Evolutionary conservation across 2,797 vertebrate genomes (phyloP), one percentile per base, ranked within the genome.

Genomic region (Pogoniulus pusillus): DNA sequence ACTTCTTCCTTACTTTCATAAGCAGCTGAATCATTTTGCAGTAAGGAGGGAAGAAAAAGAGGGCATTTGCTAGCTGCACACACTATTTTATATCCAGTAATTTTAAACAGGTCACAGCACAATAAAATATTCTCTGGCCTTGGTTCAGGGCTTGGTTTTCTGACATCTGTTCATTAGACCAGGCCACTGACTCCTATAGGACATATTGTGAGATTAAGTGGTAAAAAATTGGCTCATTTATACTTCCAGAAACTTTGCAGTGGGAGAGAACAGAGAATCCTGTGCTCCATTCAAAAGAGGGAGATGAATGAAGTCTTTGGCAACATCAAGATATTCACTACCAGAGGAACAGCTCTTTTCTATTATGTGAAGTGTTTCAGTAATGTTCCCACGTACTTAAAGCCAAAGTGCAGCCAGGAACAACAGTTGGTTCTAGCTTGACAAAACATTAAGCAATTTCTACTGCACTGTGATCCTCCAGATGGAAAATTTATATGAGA

Each of bases 371-470:
- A 97, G 92, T 0, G 51, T 88, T 93, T 93, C 71, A 92, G 93
- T 80, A 96, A 93, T 87, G 93, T 98, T 98, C 97, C 97, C 97
- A 98, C 76, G 96, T 96, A 97, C 97, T 96, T 90, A 86, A 63
- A 95, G 94, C 84, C 45, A 66, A 95, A 97, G 97, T 97, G 97
- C 97, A 97, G 96, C 95, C 96, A 97, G 96, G 88, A 90, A 97
- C 95, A 97, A 96, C 95, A 97, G 95, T 88, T 70, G 87, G 91
- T 87, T 93, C 82, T 86, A 95, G 94, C 71, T 91, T 82, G 81
- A 92, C 76, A 95, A 84, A 93, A 94, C 93, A 96, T 89, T 26
- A 81, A 96, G 95, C 96, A 95, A 94, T 90, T 93, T 94, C 89
- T 94, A 87, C 70, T 93, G 89, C 60, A 55, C 77, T 95, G 89